Conservation (phyloP, 2,113 vertebrate species). For the Ariopsis seemanni region DNA sequence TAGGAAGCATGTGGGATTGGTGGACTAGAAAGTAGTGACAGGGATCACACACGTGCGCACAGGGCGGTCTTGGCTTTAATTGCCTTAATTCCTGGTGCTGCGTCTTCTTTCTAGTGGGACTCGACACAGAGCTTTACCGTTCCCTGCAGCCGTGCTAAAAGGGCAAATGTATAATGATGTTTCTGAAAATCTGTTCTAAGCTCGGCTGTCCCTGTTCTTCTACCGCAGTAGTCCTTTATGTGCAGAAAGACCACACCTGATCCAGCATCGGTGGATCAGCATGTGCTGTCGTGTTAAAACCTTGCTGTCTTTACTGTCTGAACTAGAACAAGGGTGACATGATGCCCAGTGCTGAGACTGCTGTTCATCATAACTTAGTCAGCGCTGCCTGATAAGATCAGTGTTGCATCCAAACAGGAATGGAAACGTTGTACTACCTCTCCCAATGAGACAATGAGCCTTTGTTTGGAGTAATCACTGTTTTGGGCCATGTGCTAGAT, state of each 20-base stretch:
- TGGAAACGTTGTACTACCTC: conserved; percentile 19
- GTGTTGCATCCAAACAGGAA: conserved; percentile 6
- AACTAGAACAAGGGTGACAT: conserved; percentile 23
- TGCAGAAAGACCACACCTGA: conserved; percentile 6
- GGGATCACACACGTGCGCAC: conserved; percentile 1
- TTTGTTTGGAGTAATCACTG: conserved; percentile 35
- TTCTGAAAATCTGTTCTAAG: conserved; percentile 26
- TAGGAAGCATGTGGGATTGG: conserved; percentile 39
- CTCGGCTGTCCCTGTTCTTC: conserved; percentile 27
- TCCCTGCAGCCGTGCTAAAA: conserved; percentile 12
- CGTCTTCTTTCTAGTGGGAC: conserved; percentile 26
- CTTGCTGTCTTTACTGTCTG: conserved; percentile 32
- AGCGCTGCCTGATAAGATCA: conserved; percentile 37
- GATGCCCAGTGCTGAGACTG: not conserved
- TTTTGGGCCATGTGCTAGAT: not conserved
- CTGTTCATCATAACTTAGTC: conserved; percentile 12
- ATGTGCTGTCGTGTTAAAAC: conserved; percentile 11
- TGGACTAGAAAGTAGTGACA: conserved; percentile 16
- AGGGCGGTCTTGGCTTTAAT: conserved; percentile 36
- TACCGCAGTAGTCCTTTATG: not conserved
- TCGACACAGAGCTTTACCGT: conserved; percentile 13
- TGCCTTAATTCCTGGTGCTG: conserved; percentile 39
- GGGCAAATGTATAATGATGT: conserved; percentile 1
- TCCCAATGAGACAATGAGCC: not conserved
- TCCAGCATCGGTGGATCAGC: not conserved